Evolutionary conservation across 2,888 invertebrate genomes (phyloP), one percentile per base, ranked within the genome.

Genomic region (Muschampia plurimacula): DNA sequence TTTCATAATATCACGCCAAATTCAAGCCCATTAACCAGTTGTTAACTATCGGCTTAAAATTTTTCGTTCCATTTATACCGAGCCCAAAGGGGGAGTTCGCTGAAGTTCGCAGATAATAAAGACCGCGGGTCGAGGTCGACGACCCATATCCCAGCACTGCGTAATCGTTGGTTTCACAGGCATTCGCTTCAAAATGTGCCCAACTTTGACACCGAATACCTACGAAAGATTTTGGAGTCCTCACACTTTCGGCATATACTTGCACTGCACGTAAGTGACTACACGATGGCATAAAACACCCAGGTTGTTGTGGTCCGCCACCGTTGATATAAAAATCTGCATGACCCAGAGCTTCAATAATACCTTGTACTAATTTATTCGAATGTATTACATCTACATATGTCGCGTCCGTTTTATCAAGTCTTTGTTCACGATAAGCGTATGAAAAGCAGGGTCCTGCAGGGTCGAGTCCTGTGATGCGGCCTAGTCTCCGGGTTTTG

Each of bases 271-370:
- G 85, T 32, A 93, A 84, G 77, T 95, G 95, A 78, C 95, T 95
- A 76, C 95, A 95, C 2, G 90, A 88, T 0, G 93, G 92, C 84
- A 92, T 89, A 46, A 95, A 89, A 82, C 97, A 97, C 9, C 97
- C 97, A 0, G 97, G 97, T 82, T 97, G 97, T 74, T 95, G 91
- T 0, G 96, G 95, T 2, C 96, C 95, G 15, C 97, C 97, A 28
- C 96, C 95, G 79, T 97, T 97, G 6, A 97, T 96, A 90, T 96
- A 97, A 85, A 96, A 97, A 85, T 97, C 97, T 2, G 95, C 96
- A 86, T 97, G 96, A 0, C 97, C 97, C 75, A 97, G 88, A 9
- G 96, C 90, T 77, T 94, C 94, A 2, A 92, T 87, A 9, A 93
- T 88, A 62, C 95, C 95, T 85, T 94, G 94, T 32, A 95, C 79